phyloP scores from a whole-genome alignment of 2,797 vertebrate genomes.

The Chloroceryle amazona region DNA sequence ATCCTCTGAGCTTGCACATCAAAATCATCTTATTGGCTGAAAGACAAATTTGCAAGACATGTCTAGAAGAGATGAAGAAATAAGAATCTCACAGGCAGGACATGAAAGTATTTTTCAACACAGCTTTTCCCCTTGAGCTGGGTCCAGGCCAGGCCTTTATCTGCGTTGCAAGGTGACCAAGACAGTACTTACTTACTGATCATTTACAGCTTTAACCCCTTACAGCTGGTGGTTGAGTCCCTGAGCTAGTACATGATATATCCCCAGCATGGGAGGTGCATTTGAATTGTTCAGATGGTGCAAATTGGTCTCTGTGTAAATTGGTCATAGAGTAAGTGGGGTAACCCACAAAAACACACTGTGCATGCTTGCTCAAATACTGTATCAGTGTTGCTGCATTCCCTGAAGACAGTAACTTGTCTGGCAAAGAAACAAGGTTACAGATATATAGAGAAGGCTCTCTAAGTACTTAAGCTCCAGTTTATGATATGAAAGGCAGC shows the following conservation, averaged over 20 bases:
- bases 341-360: not conserved
- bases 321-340: not conserved
- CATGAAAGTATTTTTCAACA: not conserved
- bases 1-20: not conserved
- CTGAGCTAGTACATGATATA: rapidly evolving
- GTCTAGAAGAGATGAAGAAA: not conserved
- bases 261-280: not conserved
- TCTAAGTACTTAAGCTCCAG: constrained; percentile 51
- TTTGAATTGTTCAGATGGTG: not conserved
- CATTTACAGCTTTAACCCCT: not conserved
- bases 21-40: not conserved
- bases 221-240: not conserved
- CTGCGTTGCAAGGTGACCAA: not conserved
- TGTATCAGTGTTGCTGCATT: not conserved
- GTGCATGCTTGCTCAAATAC: not conserved
- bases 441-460: constrained; percentile 33
- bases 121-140: not conserved
- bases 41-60: not conserved
- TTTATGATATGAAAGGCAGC: constrained; percentile 57
- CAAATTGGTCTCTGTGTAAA: not conserved
- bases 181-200: not conserved
- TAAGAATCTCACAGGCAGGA: not conserved
- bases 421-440: constrained; percentile 58
- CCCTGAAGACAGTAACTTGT: constrained; percentile 39
- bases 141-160: not conserved